These are phyloP conservation scores for Catharus fuscescens DNA, from an alignment of 2,113 vertebrate genomes.

Conservation along the genomic window DNA sequence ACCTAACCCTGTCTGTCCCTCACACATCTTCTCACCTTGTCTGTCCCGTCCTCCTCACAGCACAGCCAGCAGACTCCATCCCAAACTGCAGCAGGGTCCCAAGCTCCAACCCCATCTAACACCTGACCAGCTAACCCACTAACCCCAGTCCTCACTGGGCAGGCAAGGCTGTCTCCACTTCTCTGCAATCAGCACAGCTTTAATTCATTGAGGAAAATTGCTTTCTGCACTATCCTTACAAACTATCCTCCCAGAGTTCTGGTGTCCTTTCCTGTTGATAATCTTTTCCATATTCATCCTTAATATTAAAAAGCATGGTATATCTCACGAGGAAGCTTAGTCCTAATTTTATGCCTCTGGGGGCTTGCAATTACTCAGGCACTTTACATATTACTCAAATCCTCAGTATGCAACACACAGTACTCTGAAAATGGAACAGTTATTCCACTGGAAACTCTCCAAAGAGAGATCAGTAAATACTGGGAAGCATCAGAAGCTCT, in stretches of 20 bases:
- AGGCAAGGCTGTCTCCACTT: too few relatives aligned
- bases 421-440: not conserved
- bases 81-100: too few relatives aligned
- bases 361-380: not conserved
- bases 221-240: too few relatives aligned
- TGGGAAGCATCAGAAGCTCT: not conserved
- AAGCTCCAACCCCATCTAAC: too few relatives aligned
- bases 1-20: too few relatives aligned
- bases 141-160: too few relatives aligned
- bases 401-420: not conserved
- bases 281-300: not conserved
- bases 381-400: not conserved
- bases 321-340: not conserved
- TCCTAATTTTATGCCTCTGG: not conserved
- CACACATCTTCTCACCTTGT: too few relatives aligned
- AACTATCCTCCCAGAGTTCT: not conserved
- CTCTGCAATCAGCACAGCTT: too few relatives aligned
- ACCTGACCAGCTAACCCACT: too few relatives aligned
- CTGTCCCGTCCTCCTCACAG: too few relatives aligned
- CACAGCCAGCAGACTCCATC: too few relatives aligned
- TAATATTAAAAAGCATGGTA: not conserved
- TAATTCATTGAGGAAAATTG: too few relatives aligned
- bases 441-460: constrained; percentile 15
- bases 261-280: not conserved
- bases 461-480: not conserved